Base-by-base conservation (phyloP, 30 jellyfish, hydroid and myxozoan genomes). In the Rhopilema esculentum region DNA sequence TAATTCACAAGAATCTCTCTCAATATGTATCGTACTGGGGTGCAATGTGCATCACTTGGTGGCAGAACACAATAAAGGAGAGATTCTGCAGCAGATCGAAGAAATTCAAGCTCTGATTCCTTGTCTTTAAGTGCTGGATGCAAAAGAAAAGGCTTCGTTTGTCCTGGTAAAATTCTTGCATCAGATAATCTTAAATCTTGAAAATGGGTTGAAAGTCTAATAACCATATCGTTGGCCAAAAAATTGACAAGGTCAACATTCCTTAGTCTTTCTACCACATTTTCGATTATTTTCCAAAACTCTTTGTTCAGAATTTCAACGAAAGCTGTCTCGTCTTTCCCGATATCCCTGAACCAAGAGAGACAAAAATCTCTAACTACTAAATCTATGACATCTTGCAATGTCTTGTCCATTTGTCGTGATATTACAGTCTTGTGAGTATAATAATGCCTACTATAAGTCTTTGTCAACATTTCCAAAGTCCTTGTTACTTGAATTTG, bases 251-350 rank as follows among this genome's bases (percentile, higher is more conserved):
- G 89, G 65, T 95, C 99, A 53, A 95, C 97, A 86, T 95, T 88
- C 25, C 71, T 53, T 20, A 95, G 85, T 28, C 99, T 89, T 52
- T 85, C 94, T 25, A 80, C 69, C 16, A 95, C 91, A 74, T 95
- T 95, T 72, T 95, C 97, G 80, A 90, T 86, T 18, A 95, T 83
- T 29, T 87, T 90, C 99, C 99, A 95, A 20, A 95, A 40, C 70
- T 95, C 99, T 75, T 95, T 95, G 85, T 95, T 95, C 20, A 95
- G 71, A 52, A 95, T 86, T 74, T 95, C 99, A 24, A 96, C 99
- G 83, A 96, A 96, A 1, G 99, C 99, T 26, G 98, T 96, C 73
- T 96, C 99, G 33, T 96, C 98, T 78, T 91, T 86, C 25, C 99
- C 99, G 62, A 91, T 81, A 87, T 91, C 97, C 28, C 99, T 61